Conservation (phyloP, 2,888 invertebrate species). For the Drosophila setosimentum region DNA sequence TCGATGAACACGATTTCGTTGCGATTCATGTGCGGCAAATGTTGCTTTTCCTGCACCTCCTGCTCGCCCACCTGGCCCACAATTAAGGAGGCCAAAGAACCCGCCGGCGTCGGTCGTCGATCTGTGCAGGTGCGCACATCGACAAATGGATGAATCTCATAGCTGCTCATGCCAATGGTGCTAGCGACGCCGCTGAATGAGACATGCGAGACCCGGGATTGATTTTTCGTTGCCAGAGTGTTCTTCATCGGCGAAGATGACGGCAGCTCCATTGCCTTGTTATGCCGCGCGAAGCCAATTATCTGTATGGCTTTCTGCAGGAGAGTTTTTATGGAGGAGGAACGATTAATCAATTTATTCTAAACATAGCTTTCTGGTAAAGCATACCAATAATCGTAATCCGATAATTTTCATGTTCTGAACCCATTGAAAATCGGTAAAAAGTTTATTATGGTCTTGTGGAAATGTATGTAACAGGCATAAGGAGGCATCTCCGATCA, state of each 20-base stretch:
- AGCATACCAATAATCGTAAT: no score
- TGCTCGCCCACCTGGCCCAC: constrained; percentile 73
- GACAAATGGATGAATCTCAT: constrained; percentile 79
- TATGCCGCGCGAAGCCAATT: constrained; percentile 67
- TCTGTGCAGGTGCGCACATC: constrained; percentile 72
- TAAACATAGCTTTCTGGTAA: no score
- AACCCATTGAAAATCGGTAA: no score
- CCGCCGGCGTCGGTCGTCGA: constrained; percentile 82
- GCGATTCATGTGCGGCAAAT: constrained; percentile 64
- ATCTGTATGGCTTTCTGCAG: constrained; percentile 81
- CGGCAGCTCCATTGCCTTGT: constrained; percentile 51
- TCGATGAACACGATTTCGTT: constrained; percentile 82
- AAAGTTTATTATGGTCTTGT: no score
- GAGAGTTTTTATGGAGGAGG: background rate
- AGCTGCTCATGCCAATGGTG: constrained; percentile 83
- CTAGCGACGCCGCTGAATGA: constrained; percentile 76
- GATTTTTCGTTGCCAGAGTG: constrained; percentile 17
- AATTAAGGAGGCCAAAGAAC: constrained; percentile 81
- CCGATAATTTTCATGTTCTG: no score
- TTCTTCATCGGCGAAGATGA: constrained; percentile 7
- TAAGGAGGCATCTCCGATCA: background rate
- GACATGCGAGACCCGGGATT: constrained; percentile 69
- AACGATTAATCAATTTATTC: background rate
- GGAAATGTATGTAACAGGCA: background rate
- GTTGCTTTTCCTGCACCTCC: constrained; percentile 56